Base-by-base conservation (phyloP, 1,140 invertebrate genomes). In the Camponotus vicinus region DNA sequence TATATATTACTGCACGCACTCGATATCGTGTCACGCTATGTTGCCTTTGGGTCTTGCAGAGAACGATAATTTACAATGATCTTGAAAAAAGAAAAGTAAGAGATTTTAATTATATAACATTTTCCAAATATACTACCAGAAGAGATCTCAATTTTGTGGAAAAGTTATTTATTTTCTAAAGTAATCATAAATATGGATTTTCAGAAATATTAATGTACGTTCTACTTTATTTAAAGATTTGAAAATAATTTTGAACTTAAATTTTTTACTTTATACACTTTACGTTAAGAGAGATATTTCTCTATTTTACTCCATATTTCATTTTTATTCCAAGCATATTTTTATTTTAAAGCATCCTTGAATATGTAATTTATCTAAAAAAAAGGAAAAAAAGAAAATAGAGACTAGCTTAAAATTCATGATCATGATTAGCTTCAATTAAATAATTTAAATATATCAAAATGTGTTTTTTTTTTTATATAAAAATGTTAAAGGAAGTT, bases 51-150 rank as follows among this genome's bases (percentile, higher is more conserved):
- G 32, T 79, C 66, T 40, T 27, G 42, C 63, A 1, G 15, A 27
- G 32, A 13, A 42, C 32, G 32, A 5, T 79, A 37, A 79, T 79
- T 66, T 27, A 67, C 32, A 42, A 37, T 15, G 34, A 55, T 52
- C 18, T 79, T 37, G 11, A 37, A 37, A 67, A 79, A 2, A 13
- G 11, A 4, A 32, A 52, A 52, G 66, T n/a, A n/a, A 79, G 5
- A 78, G n/a, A 66, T 21, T 66, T 79, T 61, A 79, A 79, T 55
- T 79, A 21, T 34, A 52, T 13, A n/a, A 13, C n/a, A 34, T 45
- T 11, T 9, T 45, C 18, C 13, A 52, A 37, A 67, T 13, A 34
- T 49, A 11, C 27, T 18, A 27, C 1, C 27, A 27, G 21, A 67
- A 6, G n/a, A 34, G 37, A n/a, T 3, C 18, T 63, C 40, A 5